Percentiles rank a stretch among this genome's conserved stretches.
Conservation (phyloP, 2,888 invertebrate species). For the Orchesellides sinensis region DNA sequence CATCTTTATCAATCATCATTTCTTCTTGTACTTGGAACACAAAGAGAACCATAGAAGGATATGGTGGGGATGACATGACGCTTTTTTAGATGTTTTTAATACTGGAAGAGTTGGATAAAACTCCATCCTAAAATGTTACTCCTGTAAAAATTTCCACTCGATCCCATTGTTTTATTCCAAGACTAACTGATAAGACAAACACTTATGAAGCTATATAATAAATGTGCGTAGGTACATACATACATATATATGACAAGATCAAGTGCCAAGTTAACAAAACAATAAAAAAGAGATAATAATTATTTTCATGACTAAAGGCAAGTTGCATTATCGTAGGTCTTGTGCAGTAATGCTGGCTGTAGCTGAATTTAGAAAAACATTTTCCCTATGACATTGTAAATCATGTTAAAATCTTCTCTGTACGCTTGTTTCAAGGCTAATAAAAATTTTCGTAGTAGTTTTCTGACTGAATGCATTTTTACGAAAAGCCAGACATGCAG, state of each 20-base stretch:
- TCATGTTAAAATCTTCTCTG: background rate
- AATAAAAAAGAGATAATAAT: background rate
- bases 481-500: background rate
- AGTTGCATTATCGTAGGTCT: conserved; percentile 62
- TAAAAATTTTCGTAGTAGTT: background rate
- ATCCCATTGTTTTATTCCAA: too few relatives aligned
- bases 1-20: too few relatives aligned
- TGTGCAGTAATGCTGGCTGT: conserved; percentile 3
- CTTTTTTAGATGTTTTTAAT: too few relatives aligned
- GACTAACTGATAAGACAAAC: too few relatives aligned
- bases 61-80: too few relatives aligned
- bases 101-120: too few relatives aligned
- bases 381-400: background rate
- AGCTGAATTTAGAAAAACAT: too few relatives aligned
- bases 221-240: background rate
- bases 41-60: too few relatives aligned
- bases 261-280: background rate
- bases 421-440: background rate
- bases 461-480: background rate
- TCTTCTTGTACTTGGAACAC: too few relatives aligned
- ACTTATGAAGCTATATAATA: too few relatives aligned
- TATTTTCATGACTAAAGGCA: conserved; percentile 48
- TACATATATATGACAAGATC: background rate
- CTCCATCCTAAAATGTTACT: too few relatives aligned
- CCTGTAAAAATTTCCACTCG: too few relatives aligned